Base-by-base conservation (phyloP, 1,140 invertebrate species). In the Caenorhabditis inopinata region DNA sequence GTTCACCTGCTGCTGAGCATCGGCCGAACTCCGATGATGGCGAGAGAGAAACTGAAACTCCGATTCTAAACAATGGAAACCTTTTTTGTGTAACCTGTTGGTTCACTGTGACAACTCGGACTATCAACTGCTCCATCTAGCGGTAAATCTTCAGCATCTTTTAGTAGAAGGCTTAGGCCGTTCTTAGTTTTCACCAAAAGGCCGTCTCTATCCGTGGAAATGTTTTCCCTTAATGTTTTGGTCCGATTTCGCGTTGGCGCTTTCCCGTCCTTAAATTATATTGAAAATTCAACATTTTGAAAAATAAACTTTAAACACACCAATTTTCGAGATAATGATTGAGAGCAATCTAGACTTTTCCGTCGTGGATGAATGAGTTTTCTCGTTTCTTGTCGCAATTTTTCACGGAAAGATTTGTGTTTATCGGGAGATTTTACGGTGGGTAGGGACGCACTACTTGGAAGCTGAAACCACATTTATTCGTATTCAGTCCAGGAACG, bases 401-500 rank as follows among this genome's bases (percentile, higher is more conserved):
- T 68, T 42, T 68, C 32, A 18, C 58, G 58, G n/a, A 68, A 68
- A 2, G 58, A 68, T 27, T 68, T 68, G n/a, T 68, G 58, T 27
- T 68, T 68, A 21, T 68, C 58, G 3, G 35, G 58, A 14, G 58
- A 7, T 21, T 68, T 68, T 18, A 68, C 58, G 38, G 12, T 32
- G 11, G 58, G 58, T 32, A 68, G 18, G 3, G 58, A 68, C 11
- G 58, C 58, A 42, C 58, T 68, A 38, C 21, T 68, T 25, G 58
- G 32, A 3, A 68, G 29, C 4, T 2, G 2, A n/a, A 32, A 2
- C 51, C 32, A 27, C 4, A 51, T n/a, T 51, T 23, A 51, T 23
- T 23, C 21, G 5, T 42, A 7, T 42, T 42, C 14, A 68, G 27
- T 68, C 7, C 7, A 74, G 12, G 12, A 46, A 74, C 35, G 11